Evolutionary conservation across 2,797 vertebrate genomes (phyloP).

Genomic region (Pipistrellus kuhlii): DNA sequence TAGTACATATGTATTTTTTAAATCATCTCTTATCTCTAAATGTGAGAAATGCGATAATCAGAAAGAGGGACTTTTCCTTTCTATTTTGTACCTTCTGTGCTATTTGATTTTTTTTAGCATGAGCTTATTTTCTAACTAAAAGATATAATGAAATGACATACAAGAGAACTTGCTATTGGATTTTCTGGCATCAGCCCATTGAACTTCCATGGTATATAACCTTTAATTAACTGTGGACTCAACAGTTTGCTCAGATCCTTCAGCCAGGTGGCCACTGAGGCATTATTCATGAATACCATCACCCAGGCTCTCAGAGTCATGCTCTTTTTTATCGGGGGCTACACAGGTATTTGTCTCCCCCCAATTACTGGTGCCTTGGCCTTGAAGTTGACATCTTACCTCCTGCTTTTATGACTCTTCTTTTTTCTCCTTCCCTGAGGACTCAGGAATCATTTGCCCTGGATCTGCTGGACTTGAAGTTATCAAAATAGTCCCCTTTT

Average conservation of each 20-base stretch:
- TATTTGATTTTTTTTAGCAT: not conserved
- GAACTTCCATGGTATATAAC: not conserved
- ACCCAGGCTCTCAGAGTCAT: not conserved
- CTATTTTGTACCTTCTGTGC: not conserved
- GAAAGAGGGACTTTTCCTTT: slow-evolving; percentile 47
- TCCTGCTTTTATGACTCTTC: not conserved
- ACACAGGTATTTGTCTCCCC: not conserved
- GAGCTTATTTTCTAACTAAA: slow-evolving; percentile 54
- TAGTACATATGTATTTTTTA: not conserved
- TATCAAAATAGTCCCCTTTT: not conserved
- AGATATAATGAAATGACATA: not conserved
- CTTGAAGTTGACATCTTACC: not conserved
- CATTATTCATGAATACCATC: not conserved
- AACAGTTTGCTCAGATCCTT: not conserved
- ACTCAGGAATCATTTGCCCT: not conserved
- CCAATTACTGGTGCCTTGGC: not conserved
- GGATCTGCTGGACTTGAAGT: not conserved
- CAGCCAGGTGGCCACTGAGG: not conserved
- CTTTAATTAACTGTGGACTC: not conserved
- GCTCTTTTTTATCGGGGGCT: not conserved
- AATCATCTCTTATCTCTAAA: slow-evolving; percentile 1
- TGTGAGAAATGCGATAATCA: slow-evolving; percentile 22
- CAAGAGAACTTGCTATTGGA: slow-evolving; percentile 34
- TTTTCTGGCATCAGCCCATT: not conserved
- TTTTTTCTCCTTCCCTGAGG: not conserved